Percentiles rank a stretch among this genome's conserved stretches.
phyloP scores from a whole-genome alignment of 2,888 invertebrate species.

The Hyalella azteca region DNA sequence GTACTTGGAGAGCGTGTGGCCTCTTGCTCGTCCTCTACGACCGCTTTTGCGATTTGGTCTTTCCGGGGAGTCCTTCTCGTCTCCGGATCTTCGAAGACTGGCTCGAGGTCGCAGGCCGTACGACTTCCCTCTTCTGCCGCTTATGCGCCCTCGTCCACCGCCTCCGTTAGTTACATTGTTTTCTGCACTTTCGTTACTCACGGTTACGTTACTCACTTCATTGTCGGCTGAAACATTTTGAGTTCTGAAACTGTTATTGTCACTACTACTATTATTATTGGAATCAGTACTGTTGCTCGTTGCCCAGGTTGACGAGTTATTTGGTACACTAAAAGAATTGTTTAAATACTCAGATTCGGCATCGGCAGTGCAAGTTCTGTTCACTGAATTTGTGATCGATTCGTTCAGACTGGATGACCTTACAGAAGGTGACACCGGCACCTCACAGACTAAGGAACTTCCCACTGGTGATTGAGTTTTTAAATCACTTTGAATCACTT shows the following conservation, averaged over 20 bases:
- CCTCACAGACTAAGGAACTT: too few relatives aligned
- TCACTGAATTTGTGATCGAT: not conserved
- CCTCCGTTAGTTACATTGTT: not conserved
- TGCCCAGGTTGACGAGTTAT: not conserved
- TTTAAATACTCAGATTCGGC: not conserved
- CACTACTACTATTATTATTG: constrained; percentile 6
- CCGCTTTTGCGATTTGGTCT: not conserved
- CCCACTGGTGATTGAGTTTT: too few relatives aligned
- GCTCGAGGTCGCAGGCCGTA: constrained; percentile 51
- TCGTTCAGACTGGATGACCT: not conserved
- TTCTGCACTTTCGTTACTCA: not conserved
- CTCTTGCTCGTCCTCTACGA: constrained; percentile 4
- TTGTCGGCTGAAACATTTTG: not conserved
- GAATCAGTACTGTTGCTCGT: not conserved
- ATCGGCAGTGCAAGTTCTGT: not conserved
- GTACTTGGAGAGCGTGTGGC: constrained; percentile 79
- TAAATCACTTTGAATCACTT: too few relatives aligned
- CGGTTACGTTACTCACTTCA: not conserved
- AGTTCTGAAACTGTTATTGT: not conserved
- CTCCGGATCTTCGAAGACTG: constrained; percentile 29
- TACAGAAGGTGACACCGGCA: too few relatives aligned
- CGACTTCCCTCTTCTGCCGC: constrained; percentile 4
- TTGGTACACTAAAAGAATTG: not conserved
- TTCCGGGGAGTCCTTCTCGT: constrained; percentile 34
- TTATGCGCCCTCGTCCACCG: not conserved